These are phyloP conservation scores for Bradypus variegatus DNA, from an alignment of 2,797 vertebrate genomes.

Conservation along the genomic window DNA sequence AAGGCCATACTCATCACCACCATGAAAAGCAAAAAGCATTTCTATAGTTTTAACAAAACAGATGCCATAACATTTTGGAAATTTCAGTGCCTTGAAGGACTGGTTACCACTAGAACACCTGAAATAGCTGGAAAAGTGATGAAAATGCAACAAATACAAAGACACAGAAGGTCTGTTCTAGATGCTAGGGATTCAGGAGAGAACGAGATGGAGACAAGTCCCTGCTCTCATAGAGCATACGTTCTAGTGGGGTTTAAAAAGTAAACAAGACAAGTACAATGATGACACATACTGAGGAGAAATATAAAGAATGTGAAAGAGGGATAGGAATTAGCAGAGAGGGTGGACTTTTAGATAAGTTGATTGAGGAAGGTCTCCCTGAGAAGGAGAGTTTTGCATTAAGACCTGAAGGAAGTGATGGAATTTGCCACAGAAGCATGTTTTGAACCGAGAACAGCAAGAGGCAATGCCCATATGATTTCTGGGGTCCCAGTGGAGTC, in stretches of 20 bases:
- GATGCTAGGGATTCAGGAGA: not conserved
- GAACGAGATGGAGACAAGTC: not conserved
- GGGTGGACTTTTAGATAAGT: not conserved
- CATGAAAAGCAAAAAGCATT: not conserved
- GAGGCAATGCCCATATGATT: not conserved
- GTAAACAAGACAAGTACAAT: not conserved
- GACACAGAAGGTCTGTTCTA: too few relatives aligned
- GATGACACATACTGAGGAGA: not conserved
- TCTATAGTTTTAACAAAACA: not conserved
- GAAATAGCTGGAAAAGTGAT: not conserved
- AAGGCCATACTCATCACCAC: not conserved
- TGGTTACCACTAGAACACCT: not conserved
- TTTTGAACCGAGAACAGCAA: not conserved
- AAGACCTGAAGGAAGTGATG: not conserved
- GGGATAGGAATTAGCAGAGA: not conserved
- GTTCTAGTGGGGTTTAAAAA: not conserved
- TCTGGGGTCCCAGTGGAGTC: not conserved
- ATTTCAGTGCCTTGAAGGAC: not conserved
- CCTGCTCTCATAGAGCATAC: not conserved
- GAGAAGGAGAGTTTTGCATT: not conserved
- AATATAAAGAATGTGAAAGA: not conserved
- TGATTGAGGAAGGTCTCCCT: not conserved
- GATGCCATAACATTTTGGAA: not conserved
- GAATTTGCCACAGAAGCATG: not conserved
- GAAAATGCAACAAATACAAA: not conserved